Evolutionary conservation across 2,888 invertebrate genomes (phyloP).

Genomic region (Crocallis elinguaria): DNA sequence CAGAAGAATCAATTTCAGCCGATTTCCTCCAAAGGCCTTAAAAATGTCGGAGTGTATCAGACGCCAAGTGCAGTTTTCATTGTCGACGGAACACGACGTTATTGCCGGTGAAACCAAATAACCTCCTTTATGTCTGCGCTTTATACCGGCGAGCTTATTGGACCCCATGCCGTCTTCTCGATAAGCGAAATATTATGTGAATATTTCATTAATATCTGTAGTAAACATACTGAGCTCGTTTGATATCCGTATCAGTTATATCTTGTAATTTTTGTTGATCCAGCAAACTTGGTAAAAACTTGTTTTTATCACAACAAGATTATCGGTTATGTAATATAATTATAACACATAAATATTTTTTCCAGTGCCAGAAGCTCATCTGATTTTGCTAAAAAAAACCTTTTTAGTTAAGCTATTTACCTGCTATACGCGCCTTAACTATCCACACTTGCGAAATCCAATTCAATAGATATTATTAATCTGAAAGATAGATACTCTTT

Average conservation of each 20-base stretch:
- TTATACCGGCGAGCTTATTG: slow-evolving; percentile 72
- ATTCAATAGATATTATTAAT: too few relatives aligned
- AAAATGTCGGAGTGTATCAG: slow-evolving; percentile 33
- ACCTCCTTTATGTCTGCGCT: slow-evolving; percentile 72
- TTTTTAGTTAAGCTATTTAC: too few relatives aligned
- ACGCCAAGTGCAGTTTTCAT: slow-evolving; percentile 70
- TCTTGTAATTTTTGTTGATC: too few relatives aligned
- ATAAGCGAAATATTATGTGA: slow-evolving; percentile 43
- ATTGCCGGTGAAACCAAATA: slow-evolving; percentile 80
- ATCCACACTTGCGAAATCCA: too few relatives aligned
- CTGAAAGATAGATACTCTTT: too few relatives aligned
- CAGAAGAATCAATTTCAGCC: slow-evolving; percentile 8
- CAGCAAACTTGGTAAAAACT: too few relatives aligned
- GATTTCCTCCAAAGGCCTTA: slow-evolving; percentile 18
- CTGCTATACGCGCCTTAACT: too few relatives aligned
- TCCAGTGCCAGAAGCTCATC: too few relatives aligned
- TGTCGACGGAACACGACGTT: slow-evolving; percentile 73
- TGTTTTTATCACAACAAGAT: too few relatives aligned
- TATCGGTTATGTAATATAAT: too few relatives aligned
- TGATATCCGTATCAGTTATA: slow-evolving; percentile 40
- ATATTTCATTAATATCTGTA: slow-evolving; percentile 31
- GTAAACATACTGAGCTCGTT: slow-evolving; percentile 7
- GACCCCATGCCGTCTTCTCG: slow-evolving; percentile 36
- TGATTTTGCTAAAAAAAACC: too few relatives aligned
- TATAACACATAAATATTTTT: too few relatives aligned